Evolutionary conservation across 92 coral and sea anemone genomes (phyloP).

Genomic region (Hydrozoanthus gracilis): DNA sequence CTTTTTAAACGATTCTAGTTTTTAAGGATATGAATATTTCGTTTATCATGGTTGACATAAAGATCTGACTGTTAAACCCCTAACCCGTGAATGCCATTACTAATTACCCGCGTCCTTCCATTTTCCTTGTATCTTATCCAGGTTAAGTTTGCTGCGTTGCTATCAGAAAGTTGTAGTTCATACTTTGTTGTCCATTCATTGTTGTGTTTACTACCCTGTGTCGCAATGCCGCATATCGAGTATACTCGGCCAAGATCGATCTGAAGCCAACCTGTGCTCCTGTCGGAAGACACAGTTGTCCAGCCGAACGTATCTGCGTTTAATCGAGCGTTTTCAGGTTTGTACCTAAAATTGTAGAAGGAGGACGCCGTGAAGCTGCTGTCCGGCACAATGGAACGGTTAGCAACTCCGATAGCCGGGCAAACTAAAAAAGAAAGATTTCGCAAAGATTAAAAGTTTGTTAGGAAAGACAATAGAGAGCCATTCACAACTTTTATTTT

Average conservation of each 20-base stretch:
- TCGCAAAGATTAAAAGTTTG: too few species aligned
- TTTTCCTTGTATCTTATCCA: not conserved
- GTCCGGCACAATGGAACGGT: slow-evolving; percentile 16
- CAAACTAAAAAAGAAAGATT: not conserved
- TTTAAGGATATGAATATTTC: too few species aligned
- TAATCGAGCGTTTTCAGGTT: not conserved
- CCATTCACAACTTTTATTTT: too few species aligned
- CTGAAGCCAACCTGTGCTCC: not conserved
- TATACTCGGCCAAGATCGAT: slow-evolving; percentile 4
- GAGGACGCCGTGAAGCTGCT: slow-evolving; percentile 13
- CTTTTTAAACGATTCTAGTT: too few species aligned
- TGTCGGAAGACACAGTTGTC: not conserved
- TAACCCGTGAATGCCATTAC: too few species aligned
- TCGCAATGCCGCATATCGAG: slow-evolving; percentile 12
- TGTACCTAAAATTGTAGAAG: not conserved
- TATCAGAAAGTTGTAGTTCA: not conserved
- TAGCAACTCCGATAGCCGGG: slow-evolving; percentile 12
- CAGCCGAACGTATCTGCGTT: not conserved
- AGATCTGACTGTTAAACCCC: too few species aligned
- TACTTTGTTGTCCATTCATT: slow-evolving; percentile 13
- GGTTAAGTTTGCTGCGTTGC: not conserved
- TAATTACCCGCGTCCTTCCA: not conserved
- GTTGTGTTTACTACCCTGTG: not conserved
- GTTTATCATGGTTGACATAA: too few species aligned
- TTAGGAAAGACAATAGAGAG: too few species aligned